Evolutionary conservation across 2,113 vertebrate genomes (phyloP).

Genomic region (Vanacampus margaritifer): DNA sequence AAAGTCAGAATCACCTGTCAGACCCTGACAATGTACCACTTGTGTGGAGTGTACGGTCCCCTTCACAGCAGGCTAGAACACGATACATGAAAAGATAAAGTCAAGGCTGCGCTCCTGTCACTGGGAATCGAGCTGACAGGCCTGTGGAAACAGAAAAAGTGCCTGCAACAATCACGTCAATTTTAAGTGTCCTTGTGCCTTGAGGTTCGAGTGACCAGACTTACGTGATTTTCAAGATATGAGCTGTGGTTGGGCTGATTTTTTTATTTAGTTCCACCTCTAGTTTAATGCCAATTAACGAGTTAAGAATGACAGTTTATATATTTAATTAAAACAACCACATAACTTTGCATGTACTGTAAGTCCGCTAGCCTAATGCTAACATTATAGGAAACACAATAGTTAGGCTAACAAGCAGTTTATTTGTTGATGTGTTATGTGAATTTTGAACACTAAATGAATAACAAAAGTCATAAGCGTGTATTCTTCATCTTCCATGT

Average conservation of each 20-base stretch:
- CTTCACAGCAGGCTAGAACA: slow-evolving; percentile 25
- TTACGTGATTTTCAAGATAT: too few species aligned
- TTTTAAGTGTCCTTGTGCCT: not conserved
- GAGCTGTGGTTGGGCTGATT: too few species aligned
- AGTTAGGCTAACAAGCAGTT: too few species aligned
- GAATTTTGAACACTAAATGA: too few species aligned
- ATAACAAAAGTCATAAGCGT: too few species aligned
- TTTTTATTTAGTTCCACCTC: too few species aligned
- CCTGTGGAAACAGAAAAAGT: slow-evolving; percentile 21
- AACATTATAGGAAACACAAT: too few species aligned
- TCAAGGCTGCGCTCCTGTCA: slow-evolving; percentile 51
- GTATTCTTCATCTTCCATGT: too few species aligned
- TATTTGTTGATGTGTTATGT: too few species aligned
- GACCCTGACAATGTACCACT: slow-evolving; percentile 50
- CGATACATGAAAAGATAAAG: slow-evolving; percentile 41
- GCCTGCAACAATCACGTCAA: slow-evolving; percentile 3
- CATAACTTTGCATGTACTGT: not conserved
- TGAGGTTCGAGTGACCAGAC: not conserved
- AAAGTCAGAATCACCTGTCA: slow-evolving; percentile 63
- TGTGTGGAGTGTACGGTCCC: slow-evolving; percentile 43
- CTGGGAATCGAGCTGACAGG: slow-evolving; percentile 56
- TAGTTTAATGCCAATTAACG: too few species aligned
- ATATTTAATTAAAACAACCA: not conserved
- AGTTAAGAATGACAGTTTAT: too few species aligned
- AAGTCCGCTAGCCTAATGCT: too few species aligned